phyloP scores from a whole-genome alignment of 2,113 vertebrate species.

The Nerophis lumbriciformis region DNA sequence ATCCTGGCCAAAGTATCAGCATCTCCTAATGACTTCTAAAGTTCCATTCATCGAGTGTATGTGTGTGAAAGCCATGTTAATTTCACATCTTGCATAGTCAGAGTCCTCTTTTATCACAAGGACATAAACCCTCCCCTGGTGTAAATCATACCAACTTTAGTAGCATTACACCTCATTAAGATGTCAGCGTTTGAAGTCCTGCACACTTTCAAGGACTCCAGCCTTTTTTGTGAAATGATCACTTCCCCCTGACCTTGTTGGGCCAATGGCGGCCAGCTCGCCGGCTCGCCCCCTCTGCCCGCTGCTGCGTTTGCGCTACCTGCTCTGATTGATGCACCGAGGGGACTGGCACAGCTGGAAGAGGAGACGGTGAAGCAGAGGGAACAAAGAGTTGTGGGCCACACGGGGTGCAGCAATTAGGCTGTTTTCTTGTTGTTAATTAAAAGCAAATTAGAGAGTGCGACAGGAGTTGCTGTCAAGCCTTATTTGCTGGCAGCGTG shows the following conservation, averaged over 20 bases:
- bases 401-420: slow-evolving; percentile 71
- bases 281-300: background rate
- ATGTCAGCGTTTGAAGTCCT: slow-evolving; percentile 39
- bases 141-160: slow-evolving; percentile 54
- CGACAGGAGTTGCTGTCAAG: slow-evolving; percentile 59
- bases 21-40: slow-evolving; percentile 30
- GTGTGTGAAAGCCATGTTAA: slow-evolving; percentile 29
- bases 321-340: slow-evolving; percentile 62
- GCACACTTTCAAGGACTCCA: slow-evolving; percentile 8
- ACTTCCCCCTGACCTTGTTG: slow-evolving; percentile 30
- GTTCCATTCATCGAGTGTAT: slow-evolving; percentile 18
- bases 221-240: slow-evolving; percentile 10
- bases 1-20: slow-evolving; percentile 24
- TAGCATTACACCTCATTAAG: slow-evolving; percentile 45
- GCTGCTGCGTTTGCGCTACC: slow-evolving; percentile 25
- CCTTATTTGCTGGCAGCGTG: slow-evolving; percentile 58
- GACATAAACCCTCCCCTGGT: slow-evolving; percentile 44
- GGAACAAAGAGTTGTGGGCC: slow-evolving; percentile 62
- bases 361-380: slow-evolving; percentile 56
- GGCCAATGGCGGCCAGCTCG: slow-evolving; percentile 16
- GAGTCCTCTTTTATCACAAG: slow-evolving; percentile 27
- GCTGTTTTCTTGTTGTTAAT: slow-evolving; percentile 73
- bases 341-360: slow-evolving; percentile 58
- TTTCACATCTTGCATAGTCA: slow-evolving; percentile 29
- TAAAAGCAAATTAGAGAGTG: slow-evolving; percentile 72